Evolutionary conservation across 2,113 vertebrate genomes (phyloP).

Genomic region (Orcinus orca): DNA sequence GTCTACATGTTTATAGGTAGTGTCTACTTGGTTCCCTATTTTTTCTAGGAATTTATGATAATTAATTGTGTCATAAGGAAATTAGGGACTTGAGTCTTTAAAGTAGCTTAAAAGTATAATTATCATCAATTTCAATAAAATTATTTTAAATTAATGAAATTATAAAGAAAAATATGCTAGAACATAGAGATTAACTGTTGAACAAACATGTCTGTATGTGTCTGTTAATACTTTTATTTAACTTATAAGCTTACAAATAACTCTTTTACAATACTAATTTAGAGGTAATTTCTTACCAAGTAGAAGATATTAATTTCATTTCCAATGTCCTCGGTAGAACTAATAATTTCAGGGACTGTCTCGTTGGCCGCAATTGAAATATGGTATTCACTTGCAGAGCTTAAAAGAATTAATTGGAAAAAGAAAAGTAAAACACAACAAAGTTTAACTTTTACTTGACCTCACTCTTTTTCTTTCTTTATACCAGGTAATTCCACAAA

Average conservation of each 20-base stretch:
- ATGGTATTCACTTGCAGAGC: conserved; percentile 84
- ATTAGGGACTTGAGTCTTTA: neutral
- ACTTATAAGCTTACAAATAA: neutral
- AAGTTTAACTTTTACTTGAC: neutral
- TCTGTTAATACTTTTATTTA: neutral
- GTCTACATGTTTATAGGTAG: neutral
- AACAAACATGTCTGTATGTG: neutral
- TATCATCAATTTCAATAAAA: neutral
- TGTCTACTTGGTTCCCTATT: neutral
- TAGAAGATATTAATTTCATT: conserved; percentile 92
- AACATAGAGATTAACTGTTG: neutral
- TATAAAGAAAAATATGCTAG: neutral
- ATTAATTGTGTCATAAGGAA: neutral
- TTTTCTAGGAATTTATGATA: neutral
- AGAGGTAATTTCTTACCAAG: conserved; percentile 85
- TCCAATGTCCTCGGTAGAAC: conserved; percentile 88
- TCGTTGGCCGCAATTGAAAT: conserved; percentile 89
- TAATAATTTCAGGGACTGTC: conserved; percentile 83
- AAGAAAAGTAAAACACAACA: neutral
- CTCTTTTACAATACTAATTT: neutral
- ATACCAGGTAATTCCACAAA: neutral
- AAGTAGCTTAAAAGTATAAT: neutral
- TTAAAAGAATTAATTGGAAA: conserved; percentile 56
- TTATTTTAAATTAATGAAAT: neutral
- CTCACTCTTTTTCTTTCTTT: neutral